These are phyloP conservation scores for Bombus terrestris DNA, from an alignment of 1,140 invertebrate species.

Conservation along the genomic window DNA sequence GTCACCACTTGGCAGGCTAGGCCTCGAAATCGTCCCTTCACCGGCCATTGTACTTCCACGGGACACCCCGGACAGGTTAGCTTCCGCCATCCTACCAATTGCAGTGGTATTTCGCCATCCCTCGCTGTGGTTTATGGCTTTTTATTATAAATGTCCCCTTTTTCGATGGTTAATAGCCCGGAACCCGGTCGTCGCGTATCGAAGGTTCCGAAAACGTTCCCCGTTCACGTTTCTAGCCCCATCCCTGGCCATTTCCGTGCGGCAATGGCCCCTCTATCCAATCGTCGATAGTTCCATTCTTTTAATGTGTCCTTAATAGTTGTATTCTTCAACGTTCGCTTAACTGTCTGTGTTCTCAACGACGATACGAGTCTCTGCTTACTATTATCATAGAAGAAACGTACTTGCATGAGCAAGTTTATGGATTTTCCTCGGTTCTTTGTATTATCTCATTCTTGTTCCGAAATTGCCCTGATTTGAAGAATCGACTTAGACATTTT, in stretches of 20 bases:
- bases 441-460: no score
- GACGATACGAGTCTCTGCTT: background rate
- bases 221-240: constrained; percentile 35
- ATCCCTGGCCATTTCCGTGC: constrained; percentile 20
- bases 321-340: background rate
- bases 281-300: background rate
- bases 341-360: background rate
- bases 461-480: no score
- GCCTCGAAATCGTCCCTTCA: constrained; percentile 49
- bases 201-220: constrained; percentile 15
- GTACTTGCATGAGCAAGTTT: no score
- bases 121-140: constrained; percentile 53
- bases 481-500: no score
- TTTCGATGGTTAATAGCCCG: constrained; percentile 56
- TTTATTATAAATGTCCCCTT: constrained; percentile 53
- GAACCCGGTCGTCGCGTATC: constrained; percentile 30
- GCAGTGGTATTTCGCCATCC: constrained; percentile 27
- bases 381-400: no score
- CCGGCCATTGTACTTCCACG: constrained; percentile 42
- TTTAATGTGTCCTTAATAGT: background rate
- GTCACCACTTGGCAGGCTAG: constrained; percentile 47
- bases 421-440: no score
- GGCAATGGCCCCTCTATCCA: background rate
- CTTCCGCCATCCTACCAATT: constrained; percentile 45
- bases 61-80: constrained; percentile 51